phyloP scores from a whole-genome alignment of 2,888 invertebrate species.

The Meloe dianella region DNA sequence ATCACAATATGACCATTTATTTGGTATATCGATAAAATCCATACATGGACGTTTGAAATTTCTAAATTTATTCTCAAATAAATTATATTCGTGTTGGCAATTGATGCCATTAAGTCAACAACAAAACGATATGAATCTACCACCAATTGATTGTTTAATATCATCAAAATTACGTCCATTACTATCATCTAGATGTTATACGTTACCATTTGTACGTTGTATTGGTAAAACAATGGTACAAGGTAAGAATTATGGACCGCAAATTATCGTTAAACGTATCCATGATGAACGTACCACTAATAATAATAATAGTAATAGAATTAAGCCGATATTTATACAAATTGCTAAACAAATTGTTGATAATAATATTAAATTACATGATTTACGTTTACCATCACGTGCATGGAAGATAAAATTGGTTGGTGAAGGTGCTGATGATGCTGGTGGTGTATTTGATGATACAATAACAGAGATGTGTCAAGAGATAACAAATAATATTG shows the following conservation, averaged over 20 bases:
- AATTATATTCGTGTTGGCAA: slow-evolving; percentile 66
- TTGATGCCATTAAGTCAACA: slow-evolving; percentile 61
- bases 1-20: slow-evolving; percentile 64
- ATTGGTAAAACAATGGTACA: slow-evolving; percentile 72
- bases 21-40: slow-evolving; percentile 60
- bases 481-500: slow-evolving; percentile 65
- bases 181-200: slow-evolving; percentile 66
- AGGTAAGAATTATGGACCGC: slow-evolving; percentile 70
- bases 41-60: slow-evolving; percentile 64
- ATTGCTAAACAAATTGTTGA: slow-evolving; percentile 69
- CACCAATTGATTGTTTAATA: slow-evolving; percentile 58
- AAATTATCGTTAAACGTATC: slow-evolving; percentile 68
- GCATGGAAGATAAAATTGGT: slow-evolving; percentile 72
- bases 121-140: slow-evolving; percentile 56
- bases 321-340: slow-evolving; percentile 67
- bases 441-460: slow-evolving; percentile 73
- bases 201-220: slow-evolving; percentile 67
- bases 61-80: slow-evolving; percentile 68
- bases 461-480: slow-evolving; percentile 73
- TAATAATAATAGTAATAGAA: slow-evolving; percentile 6
- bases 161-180: slow-evolving; percentile 62
- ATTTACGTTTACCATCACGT: slow-evolving; percentile 66
- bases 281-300: slow-evolving; percentile 58
- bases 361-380: slow-evolving; percentile 62
- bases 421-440: slow-evolving; percentile 73